phyloP scores from a whole-genome alignment of 1,140 invertebrate species.

The Scaptomyza hsui region DNA sequence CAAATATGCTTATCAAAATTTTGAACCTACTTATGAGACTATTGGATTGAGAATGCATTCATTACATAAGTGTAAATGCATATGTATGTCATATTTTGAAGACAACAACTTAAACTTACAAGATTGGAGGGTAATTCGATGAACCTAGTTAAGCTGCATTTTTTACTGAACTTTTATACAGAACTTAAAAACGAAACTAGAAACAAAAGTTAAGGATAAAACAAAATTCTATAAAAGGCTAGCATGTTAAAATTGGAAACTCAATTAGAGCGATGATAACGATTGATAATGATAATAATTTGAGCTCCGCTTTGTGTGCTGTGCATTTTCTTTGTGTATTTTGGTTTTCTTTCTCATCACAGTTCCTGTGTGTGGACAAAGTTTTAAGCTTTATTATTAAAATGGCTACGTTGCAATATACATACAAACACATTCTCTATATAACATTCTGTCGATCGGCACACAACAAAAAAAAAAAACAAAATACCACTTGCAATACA shows the following conservation, averaged over 20 bases:
- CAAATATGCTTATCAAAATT: conserved; percentile 52
- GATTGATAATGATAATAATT: conserved; percentile 17
- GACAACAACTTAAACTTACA: conserved; percentile 38
- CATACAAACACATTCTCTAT: conserved; percentile 38
- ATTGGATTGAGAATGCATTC: conserved; percentile 28
- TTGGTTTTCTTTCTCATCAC: conserved; percentile 6
- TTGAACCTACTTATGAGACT: conserved; percentile 46
- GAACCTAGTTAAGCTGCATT: conserved; percentile 82
- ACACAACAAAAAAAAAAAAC: conserved; percentile 22
- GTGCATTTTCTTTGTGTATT: conserved; percentile 57
- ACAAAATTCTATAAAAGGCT: conserved; percentile 61
- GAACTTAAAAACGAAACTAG: conserved; percentile 47
- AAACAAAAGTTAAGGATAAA: conserved; percentile 20
- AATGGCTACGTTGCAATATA: conserved; percentile 71
- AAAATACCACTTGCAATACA: conserved; percentile 44
- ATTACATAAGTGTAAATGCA: conserved; percentile 29
- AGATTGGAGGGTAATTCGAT: conserved; percentile 64
- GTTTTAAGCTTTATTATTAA: conserved; percentile 59
- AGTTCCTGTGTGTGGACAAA: conserved; percentile 1
- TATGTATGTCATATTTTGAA: conserved; percentile 45
- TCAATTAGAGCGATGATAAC: conserved; percentile 19
- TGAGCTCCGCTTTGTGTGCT: conserved; percentile 65
- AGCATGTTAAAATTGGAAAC: conserved; percentile 64
- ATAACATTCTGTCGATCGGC: conserved; percentile 40
- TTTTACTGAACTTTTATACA: conserved; percentile 83